A percentile compares a stretch with the other conserved stretches of the same genome.
Evolutionary conservation across 2,113 vertebrate species (phyloP).

Genomic region (Leptodactylus fuscus): DNA sequence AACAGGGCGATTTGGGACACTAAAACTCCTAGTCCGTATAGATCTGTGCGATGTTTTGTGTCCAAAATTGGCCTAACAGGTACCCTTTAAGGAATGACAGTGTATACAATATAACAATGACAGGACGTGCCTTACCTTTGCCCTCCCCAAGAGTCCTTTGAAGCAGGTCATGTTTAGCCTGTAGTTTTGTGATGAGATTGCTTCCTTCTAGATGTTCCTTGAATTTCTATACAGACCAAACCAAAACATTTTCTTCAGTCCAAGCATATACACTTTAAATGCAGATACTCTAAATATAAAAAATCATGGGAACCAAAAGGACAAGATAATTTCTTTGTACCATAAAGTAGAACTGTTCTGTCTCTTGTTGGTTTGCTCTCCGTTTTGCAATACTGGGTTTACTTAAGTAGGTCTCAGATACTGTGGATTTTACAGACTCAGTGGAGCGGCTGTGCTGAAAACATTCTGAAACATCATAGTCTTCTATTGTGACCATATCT

Average conservation of each 20-base stretch:
- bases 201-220: slow-evolving; percentile 97
- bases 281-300: not conserved
- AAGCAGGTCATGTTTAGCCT: slow-evolving; percentile 97
- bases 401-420: slow-evolving; percentile 96
- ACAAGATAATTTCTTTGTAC: slow-evolving; percentile 66
- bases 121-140: slow-evolving; percentile 69
- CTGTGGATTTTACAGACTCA: slow-evolving; percentile 94
- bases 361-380: slow-evolving; percentile 97
- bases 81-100: too few relatives aligned
- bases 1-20: too few relatives aligned
- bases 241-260: not conserved
- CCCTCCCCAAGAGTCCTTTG: slow-evolving; percentile 94
- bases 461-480: slow-evolving; percentile 97
- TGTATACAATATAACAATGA: too few relatives aligned
- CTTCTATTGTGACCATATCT: slow-evolving; percentile 98
- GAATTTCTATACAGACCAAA: slow-evolving; percentile 89
- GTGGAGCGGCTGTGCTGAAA: slow-evolving; percentile 98
- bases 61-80: too few relatives aligned
- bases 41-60: too few relatives aligned
- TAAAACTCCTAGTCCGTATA: too few relatives aligned
- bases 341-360: slow-evolving; percentile 98
- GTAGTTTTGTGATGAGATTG: slow-evolving; percentile 98
- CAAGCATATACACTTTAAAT: not conserved
- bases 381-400: slow-evolving; percentile 98
- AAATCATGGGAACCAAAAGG: not conserved